phyloP scores from a whole-genome alignment of 2,888 invertebrate genomes.

The Nebria brevicollis region DNA sequence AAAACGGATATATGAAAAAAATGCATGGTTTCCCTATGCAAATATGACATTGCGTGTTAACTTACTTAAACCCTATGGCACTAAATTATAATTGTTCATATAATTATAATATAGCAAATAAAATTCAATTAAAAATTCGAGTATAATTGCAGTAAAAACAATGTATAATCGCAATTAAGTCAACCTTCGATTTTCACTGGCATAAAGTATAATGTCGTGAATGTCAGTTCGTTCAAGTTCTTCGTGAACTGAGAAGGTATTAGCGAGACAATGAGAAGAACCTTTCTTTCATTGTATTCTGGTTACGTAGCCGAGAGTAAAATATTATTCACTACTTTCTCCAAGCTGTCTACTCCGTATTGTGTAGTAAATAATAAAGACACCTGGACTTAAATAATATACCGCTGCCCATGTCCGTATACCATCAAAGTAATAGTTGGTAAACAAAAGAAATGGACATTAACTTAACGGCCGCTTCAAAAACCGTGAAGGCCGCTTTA shows the following conservation, averaged over 20 bases:
- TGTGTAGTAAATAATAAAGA: conserved; percentile 24
- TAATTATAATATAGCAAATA: neutral
- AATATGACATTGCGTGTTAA: neutral
- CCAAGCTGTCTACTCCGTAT: conserved; percentile 3
- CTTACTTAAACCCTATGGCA: neutral
- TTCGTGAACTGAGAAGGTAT: conserved; percentile 9
- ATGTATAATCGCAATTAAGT: neutral
- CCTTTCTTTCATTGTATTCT: conserved; percentile 39
- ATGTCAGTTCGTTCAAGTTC: conserved; percentile 37
- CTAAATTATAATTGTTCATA: neutral
- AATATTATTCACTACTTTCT: conserved; percentile 30
- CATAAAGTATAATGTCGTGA: neutral
- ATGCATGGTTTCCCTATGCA: too few species aligned
- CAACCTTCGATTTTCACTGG: conserved; percentile 32
- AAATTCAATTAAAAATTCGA: neutral
- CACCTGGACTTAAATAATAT: neutral
- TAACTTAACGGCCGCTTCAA: conserved; percentile 28
- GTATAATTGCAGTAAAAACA: neutral
- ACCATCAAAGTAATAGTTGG: conserved; percentile 9
- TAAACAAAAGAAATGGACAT: conserved; percentile 14
- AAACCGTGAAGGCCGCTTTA: conserved; percentile 22
- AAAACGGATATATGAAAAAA: too few species aligned
- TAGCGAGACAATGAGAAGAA: conserved; percentile 18
- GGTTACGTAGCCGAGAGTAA: conserved; percentile 21
- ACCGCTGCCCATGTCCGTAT: conserved; percentile 26